phyloP scores from a whole-genome alignment of 1,140 invertebrate species.

The Trichogramma pretiosum region DNA sequence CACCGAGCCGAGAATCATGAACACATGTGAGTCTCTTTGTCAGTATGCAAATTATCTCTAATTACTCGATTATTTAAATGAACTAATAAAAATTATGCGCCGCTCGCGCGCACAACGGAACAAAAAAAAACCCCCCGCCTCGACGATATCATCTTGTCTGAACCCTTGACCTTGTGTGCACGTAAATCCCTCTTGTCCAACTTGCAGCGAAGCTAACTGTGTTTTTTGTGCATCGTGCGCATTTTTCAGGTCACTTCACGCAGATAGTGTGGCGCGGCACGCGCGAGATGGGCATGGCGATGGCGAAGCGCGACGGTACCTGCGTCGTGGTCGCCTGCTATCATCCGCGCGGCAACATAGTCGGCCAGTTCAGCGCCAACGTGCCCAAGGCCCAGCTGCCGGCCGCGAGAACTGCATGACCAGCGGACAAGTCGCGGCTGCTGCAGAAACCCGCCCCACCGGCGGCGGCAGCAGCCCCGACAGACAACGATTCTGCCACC shows the following conservation, averaged over 20 bases:
- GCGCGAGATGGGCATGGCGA: constrained; percentile 65
- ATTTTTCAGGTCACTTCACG: constrained; percentile 56
- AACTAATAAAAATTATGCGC: no score
- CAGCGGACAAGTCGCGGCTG: neutral
- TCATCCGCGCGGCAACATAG: constrained; percentile 71
- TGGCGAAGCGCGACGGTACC: constrained; percentile 54
- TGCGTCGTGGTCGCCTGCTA: constrained; percentile 70
- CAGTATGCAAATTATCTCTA: no score
- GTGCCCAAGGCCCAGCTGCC: constrained; percentile 48
- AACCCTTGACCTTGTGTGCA: no score
- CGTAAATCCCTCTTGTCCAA: neutral
- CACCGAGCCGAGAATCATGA: constrained; percentile 52
- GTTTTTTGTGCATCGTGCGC: neutral
- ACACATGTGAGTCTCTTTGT: constrained; percentile 39
- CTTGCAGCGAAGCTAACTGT: neutral
- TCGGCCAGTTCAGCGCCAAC: constrained; percentile 63
- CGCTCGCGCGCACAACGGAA: no score
- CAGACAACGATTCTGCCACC: neutral
- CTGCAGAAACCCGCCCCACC: neutral
- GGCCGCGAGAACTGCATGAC: neutral
- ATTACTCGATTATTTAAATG: no score
- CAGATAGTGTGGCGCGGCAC: constrained; percentile 69
- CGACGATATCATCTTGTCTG: no score
- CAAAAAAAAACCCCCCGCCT: neutral
- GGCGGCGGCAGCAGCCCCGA: neutral